These are phyloP conservation scores for Limanda limanda DNA, from an alignment of 2,113 vertebrate species.

Conservation along the genomic window DNA sequence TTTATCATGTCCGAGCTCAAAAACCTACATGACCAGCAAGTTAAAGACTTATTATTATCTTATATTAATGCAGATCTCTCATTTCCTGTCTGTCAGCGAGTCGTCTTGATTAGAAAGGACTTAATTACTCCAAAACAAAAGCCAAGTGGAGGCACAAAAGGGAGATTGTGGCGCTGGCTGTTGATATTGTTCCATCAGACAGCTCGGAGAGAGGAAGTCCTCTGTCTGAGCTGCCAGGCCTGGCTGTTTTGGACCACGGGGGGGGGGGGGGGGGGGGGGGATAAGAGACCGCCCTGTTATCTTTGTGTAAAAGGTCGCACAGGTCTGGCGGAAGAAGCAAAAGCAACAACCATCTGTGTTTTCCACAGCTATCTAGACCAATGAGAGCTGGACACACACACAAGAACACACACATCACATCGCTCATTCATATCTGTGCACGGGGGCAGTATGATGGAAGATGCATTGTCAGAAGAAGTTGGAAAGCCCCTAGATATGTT, in stretches of 20 bases:
- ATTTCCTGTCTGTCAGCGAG: slow-evolving; percentile 63
- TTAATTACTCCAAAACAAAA: slow-evolving; percentile 72
- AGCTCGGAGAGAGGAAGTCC: slow-evolving; percentile 69
- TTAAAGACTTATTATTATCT: background rate
- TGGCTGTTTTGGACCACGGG: slow-evolving; percentile 27
- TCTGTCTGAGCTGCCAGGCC: slow-evolving; percentile 71
- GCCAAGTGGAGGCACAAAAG: slow-evolving; percentile 49
- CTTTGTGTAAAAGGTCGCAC: slow-evolving; percentile 76
- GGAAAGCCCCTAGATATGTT: slow-evolving; percentile 73
- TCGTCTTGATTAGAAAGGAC: slow-evolving; percentile 54
- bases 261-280: background rate
- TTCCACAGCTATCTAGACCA: slow-evolving; percentile 53
- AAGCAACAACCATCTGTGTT: slow-evolving; percentile 76
- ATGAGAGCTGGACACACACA: slow-evolving; percentile 9
- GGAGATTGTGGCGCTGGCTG: slow-evolving; percentile 43
- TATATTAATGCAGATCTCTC: slow-evolving; percentile 49
- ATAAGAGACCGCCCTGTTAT: slow-evolving; percentile 72
- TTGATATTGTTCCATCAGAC: slow-evolving; percentile 72
- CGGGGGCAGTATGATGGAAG: slow-evolving; percentile 56
- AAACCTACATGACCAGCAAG: slow-evolving; percentile 15
- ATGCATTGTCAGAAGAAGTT: slow-evolving; percentile 68
- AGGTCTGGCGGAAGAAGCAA: slow-evolving; percentile 74
- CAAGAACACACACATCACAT: slow-evolving; percentile 42
- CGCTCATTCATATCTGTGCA: slow-evolving; percentile 61
- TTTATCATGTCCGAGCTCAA: too few relatives aligned